These are phyloP conservation scores for Percopsis omiscomaycus DNA, from an alignment of 2,797 vertebrate species.

Conservation along the genomic window DNA sequence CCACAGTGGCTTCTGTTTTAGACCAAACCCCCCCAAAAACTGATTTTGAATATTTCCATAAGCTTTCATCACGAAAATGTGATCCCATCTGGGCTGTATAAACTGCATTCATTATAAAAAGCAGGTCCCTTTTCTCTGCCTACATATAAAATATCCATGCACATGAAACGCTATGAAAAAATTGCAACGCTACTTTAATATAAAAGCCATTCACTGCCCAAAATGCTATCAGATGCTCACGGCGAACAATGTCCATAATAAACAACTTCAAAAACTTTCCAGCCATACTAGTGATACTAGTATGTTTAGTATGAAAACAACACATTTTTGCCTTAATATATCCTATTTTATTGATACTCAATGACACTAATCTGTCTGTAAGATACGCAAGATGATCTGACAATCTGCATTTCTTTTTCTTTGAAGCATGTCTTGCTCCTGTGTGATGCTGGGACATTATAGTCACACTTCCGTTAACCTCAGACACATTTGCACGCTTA, in stretches of 20 bases:
- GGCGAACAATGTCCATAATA: neutral
- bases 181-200: slow-evolving; percentile 1
- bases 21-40: slow-evolving; percentile 33
- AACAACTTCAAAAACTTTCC: neutral
- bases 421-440: slow-evolving; percentile 52
- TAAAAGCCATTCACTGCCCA: slow-evolving; percentile 1
- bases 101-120: slow-evolving; percentile 51
- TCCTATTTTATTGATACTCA: too few relatives aligned
- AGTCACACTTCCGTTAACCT: slow-evolving; percentile 65
- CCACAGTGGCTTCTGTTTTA: slow-evolving; percentile 38
- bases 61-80: slow-evolving; percentile 61
- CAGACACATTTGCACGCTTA: slow-evolving; percentile 62
- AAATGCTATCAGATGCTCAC: slow-evolving; percentile 9
- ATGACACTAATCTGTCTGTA: too few relatives aligned
- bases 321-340: too few relatives aligned
- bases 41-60: slow-evolving; percentile 54
- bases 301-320: too few relatives aligned
- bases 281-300: too few relatives aligned
- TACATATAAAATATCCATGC: slow-evolving; percentile 45
- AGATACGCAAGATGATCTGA: slow-evolving; percentile 21
- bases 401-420: slow-evolving; percentile 49
- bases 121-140: slow-evolving; percentile 49
- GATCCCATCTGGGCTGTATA: slow-evolving; percentile 65
- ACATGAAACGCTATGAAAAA: slow-evolving; percentile 40
- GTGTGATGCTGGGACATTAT: slow-evolving; percentile 58